Evolutionary conservation across 2,888 invertebrate species (phyloP), one percentile per base, ranked within the genome.

Genomic region (Syrphus vitripennis): DNA sequence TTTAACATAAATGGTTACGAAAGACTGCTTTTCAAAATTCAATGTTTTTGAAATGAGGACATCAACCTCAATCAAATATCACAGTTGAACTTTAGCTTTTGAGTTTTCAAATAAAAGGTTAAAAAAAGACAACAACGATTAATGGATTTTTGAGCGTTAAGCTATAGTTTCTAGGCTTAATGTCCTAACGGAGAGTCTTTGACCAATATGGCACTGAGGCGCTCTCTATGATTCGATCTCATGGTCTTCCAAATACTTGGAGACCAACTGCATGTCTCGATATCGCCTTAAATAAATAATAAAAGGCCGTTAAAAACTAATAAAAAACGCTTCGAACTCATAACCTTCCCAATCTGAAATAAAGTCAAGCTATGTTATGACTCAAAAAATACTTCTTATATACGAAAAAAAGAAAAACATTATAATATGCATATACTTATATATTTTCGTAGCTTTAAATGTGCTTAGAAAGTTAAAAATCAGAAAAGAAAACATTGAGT

Each of bases 391-490:
- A 50, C 42, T 48, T 53, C 45, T 24, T 24, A 24, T 12, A 48
- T 2, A 21, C 10, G 42, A 40, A 53, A 61, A 34, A 55, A 71
- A 65, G 45, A 12, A 21, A 59, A 74, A 69, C 16, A 63, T 29
- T 57, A 71, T 42, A n/a, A n/a, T n/a, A 65, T 53, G 59, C 74
- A 83, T 78, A 87, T 74, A 82, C 63, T n/a, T n/a, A n/a, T n/a
- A n/a, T n/a, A 75, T 83, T 83, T 84, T 83, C 74, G 65, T 83
- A 83, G 83, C 83, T 87, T 83, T 87, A 83, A 78, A 87, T 87
- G 87, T 87, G 74, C 75, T 83, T 87, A 83, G 75, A 83, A 63
- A 50, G 37, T 31, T 16, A 40, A 69, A 69, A 76, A 57, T 9
- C 7, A 29, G 24, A 19, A 45, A n/a, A n/a, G n/a, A n/a, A 16